Conservation (phyloP, 2,888 invertebrate genomes). For the Agrotis puta region DNA sequence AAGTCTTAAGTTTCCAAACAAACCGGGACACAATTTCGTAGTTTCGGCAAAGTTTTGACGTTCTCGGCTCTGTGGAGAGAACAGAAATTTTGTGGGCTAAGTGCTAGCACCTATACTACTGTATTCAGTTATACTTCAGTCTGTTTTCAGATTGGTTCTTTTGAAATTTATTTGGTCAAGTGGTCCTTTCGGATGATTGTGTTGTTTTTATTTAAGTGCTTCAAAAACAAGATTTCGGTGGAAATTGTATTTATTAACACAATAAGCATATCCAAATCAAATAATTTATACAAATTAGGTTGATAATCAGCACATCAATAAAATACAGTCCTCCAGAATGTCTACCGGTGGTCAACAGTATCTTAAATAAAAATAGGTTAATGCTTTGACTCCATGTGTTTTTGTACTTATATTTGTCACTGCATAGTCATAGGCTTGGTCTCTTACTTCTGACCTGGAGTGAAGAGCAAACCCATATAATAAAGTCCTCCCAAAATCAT, state of each 20-base stretch:
- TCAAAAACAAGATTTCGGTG: too few relatives aligned
- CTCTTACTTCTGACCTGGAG: too few relatives aligned
- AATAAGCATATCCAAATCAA: not conserved
- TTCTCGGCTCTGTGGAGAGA: slow-evolving; percentile 22
- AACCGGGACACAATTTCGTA: slow-evolving; percentile 35
- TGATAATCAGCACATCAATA: too few relatives aligned
- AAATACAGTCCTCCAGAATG: too few relatives aligned
- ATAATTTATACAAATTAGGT: too few relatives aligned
- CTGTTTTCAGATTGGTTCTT: slow-evolving; percentile 3
- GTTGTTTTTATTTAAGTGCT: not conserved
- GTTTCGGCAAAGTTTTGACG: slow-evolving; percentile 43
- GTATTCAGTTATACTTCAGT: not conserved
- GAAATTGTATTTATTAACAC: not conserved
- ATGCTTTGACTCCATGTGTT: too few relatives aligned
- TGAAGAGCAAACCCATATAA: too few relatives aligned
- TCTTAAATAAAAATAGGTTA: too few relatives aligned
- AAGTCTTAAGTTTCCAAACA: slow-evolving; percentile 47
- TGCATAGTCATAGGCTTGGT: too few relatives aligned
- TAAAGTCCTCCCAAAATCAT: not conserved
- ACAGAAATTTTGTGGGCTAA: slow-evolving; percentile 31
- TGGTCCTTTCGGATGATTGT: not conserved
- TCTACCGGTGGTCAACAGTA: too few relatives aligned
- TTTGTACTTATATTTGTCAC: too few relatives aligned
- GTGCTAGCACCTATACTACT: slow-evolving; percentile 16
- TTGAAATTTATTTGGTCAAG: slow-evolving; percentile 2